Evolutionary conservation across 2,888 invertebrate genomes (phyloP), one percentile per base, ranked within the genome.

Genomic region (Megamerina dolium): DNA sequence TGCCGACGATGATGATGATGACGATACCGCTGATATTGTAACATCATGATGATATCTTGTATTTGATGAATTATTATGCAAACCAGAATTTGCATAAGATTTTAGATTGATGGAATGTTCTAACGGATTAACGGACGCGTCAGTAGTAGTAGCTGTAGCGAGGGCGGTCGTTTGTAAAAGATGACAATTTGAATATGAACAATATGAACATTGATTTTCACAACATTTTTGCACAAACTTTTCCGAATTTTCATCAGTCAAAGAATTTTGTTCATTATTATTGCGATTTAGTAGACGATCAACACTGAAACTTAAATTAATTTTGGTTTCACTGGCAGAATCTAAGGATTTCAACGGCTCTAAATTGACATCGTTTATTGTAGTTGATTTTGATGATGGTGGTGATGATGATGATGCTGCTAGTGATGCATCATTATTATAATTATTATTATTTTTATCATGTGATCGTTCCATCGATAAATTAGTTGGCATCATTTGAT

Each of bases 291-390:
- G 49, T 20, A 69, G 51, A 32, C 68, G 64, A 56, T 69, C 68
- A 19, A 69, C 68, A 60, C 68, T 70, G 52, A 69, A 69, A 55
- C 66, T 69, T 8, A 69, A 56, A 51, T 66, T 63, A 47, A 67
- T 61, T 59, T 69, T 66, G 42, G 64, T 68, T 47, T 57, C 56
- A 46, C 43, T 47, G 13, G 20, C 33, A 21, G 40, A 42, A 12
- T 45, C 43, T 26, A 41, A 16, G 4, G 41, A 17, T 17, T 13
- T 18, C 12, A 14, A 8, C 30, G n/a, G 21, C 3, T 2, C 14
- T n/a, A 21, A 13, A 14, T 9, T 17, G 5, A n/a, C n/a, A n/a
- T n/a, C n/a, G n/a, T n/a, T n/a, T n/a, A n/a, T n/a, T n/a, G n/a
- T n/a, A n/a, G n/a, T n/a, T n/a, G n/a, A n/a, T n/a, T n/a, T n/a